Base-by-base conservation (phyloP, 2,113 vertebrate genomes). In the Aptenodytes forsteri region DNA sequence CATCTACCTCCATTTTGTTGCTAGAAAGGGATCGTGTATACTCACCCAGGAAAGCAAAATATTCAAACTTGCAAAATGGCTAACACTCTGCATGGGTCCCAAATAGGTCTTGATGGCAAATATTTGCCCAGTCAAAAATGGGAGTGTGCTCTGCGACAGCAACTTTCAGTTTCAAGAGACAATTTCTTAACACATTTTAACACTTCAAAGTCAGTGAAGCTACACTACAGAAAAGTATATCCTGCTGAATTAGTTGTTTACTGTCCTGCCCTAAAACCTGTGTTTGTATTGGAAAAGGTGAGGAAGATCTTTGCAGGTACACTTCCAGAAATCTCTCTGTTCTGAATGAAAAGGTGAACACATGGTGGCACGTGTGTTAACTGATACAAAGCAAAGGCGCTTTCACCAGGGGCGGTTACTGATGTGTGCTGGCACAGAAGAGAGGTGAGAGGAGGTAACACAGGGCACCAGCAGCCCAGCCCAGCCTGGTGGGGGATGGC, bases 311-410 rank as follows among this genome's bases (percentile, higher is more conserved):
- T 80, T 62, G 47, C 61, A 62, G 9, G 11, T 49, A 23, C 16
- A 3, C 30, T 32, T 65, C 10, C 30, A 76, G 70, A 58, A n/a
- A 36, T n/a, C 22, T 19, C 11, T 17, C 49, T 27, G 14, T 52
- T 46, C 16, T 18, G 32, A 36, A 30, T 10, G 17, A 18, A 29
- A 13, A 62, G 13, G 47, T 32, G 52, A 34, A 36, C 3, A 2
- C 1, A 2, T 16, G 36, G 50, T 6, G 13, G 12, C 13, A 8
- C 0, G 3, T 1, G 9, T 7, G 36, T 56, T 30, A 49, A 9
- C 27, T 13, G 15, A 22, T 5, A 7, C 0, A 1, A 56, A n/a
- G 25, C 7, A 10, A 73, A 56, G 10, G 4, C 1, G 1, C 34
- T 46, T 76, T 32, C 44, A 8, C 44, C 38, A 17, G 32, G 1